Evolutionary conservation across 2,797 vertebrate species (phyloP).

Genomic region (Pelodytes ibericus): DNA sequence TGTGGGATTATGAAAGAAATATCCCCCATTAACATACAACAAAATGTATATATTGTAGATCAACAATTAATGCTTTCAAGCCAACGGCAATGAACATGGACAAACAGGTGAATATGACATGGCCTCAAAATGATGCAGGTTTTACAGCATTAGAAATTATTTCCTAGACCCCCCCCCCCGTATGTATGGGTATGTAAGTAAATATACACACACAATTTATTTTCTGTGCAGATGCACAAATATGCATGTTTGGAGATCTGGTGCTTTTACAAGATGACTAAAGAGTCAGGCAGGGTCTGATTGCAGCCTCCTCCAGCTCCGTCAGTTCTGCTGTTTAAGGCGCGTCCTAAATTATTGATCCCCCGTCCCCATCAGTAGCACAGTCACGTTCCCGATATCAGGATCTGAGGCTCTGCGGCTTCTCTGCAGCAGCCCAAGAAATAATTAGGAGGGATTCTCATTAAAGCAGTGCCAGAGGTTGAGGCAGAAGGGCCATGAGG

Average conservation of each 20-base stretch:
- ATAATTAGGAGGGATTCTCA: slow-evolving; percentile 99
- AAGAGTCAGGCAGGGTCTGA: slow-evolving; percentile 75
- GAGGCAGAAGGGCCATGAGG: slow-evolving; percentile 73
- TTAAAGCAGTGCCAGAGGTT: slow-evolving; percentile 93
- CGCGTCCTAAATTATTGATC: slow-evolving; percentile 98
- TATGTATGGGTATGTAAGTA: too few species aligned
- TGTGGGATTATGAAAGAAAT: too few species aligned
- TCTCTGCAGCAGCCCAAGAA: slow-evolving; percentile 89
- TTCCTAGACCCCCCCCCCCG: too few species aligned
- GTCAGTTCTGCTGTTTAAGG: slow-evolving; percentile 88
- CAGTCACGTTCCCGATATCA: slow-evolving; percentile 89
- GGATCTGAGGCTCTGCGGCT: slow-evolving; percentile 86
- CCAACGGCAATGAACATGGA: too few species aligned
- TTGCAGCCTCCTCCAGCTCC: slow-evolving; percentile 86
- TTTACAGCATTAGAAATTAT: too few species aligned
- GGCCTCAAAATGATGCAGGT: too few species aligned
- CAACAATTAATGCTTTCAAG: too few species aligned
- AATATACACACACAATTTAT: not conserved
- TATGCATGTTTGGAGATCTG: not conserved
- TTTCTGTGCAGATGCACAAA: not conserved
- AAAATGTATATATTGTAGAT: too few species aligned
- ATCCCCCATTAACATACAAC: too few species aligned
- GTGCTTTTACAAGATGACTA: not conserved
- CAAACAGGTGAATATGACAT: too few species aligned
- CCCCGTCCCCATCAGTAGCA: slow-evolving; percentile 89